Evolutionary conservation across 2,113 vertebrate species (phyloP), one percentile per base, ranked within the genome.

Genomic region (Strigops habroptila): DNA sequence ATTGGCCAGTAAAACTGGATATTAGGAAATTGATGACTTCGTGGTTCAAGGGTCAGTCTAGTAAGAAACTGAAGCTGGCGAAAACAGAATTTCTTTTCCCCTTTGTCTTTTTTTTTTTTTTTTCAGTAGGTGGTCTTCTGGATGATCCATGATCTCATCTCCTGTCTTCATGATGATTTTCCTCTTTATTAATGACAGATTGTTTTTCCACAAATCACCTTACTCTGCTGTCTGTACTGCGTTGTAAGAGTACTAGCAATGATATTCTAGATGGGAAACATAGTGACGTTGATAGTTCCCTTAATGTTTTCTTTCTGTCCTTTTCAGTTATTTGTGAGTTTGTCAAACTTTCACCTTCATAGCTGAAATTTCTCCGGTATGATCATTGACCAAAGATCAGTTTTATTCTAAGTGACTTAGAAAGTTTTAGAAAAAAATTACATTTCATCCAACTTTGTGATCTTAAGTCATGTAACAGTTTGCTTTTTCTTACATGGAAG

Each of bases 21-120:
- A 93, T 97, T 96, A 97, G 76, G 88, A 97, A 97, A 97, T 84
- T 97, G 97, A 97, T 97, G 97, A 97, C 80, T 97, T 88, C 62
- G 17, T 90, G 87, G 96, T 97, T 97, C 95, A 96, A 90, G 92
- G 95, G 97, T 96, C 96, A 95, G 31, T 96, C 90, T 59, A 70
- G 65, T 69, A 91, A 93, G 86, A 96, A 95, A 89, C 74, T 92
- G 63, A 90, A 97, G 86, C 77, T 96, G 92, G 53, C 77, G 95
- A 63, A 95, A 93, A 48, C 48, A 81, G 64, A 64, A 28, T 90
- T 96, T 96, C 84, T 97, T 96, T 90, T 73, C 62, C 55, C 81
- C 62, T 79, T 88, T 94, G 76, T 93, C 39, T 95, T 86, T 93
- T 69, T 7, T 6, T 93, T 69, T 7, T 6, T 5, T 59, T 93